A percentile compares a stretch with the other conserved stretches of the same genome.
Evolutionary conservation across 2,888 invertebrate species (phyloP).

Genomic region (Dasypolia templi): DNA sequence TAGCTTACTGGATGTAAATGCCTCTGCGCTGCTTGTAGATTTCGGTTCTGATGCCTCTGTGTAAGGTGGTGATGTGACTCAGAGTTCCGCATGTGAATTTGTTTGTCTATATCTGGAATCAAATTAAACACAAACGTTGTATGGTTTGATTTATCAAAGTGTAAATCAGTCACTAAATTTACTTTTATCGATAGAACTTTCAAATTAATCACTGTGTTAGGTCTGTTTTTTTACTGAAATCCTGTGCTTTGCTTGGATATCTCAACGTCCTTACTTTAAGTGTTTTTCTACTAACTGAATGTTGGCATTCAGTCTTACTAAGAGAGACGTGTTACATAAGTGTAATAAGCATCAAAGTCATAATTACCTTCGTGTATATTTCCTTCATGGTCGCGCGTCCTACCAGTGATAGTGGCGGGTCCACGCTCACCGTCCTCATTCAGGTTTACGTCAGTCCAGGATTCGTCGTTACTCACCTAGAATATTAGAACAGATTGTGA

Average conservation of each 20-base stretch:
- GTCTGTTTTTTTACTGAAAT: background rate
- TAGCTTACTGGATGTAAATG: constrained; percentile 83
- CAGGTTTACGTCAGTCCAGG: constrained; percentile 98
- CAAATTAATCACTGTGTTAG: background rate
- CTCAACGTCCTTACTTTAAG: background rate
- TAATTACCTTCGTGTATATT: constrained; percentile 88
- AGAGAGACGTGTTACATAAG: background rate
- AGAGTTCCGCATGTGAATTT: constrained; percentile 84
- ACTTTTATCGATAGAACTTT: background rate
- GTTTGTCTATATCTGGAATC: constrained; percentile 85
- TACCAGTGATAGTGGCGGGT: constrained; percentile 87
- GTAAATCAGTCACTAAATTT: background rate
- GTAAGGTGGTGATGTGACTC: constrained; percentile 83
- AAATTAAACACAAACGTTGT: background rate
- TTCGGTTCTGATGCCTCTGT: constrained; percentile 82
- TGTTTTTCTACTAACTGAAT: background rate
- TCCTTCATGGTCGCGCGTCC: constrained; percentile 92
- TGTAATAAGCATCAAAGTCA: background rate
- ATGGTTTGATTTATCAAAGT: background rate
- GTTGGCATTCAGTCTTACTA: background rate
- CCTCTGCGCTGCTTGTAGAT: constrained; percentile 83
- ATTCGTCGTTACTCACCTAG: constrained; percentile 93
- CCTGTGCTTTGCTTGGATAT: background rate
- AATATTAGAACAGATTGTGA: background rate
- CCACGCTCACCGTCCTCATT: constrained; percentile 94